Base-by-base conservation (phyloP, 1,140 invertebrate genomes). In the Ips nitidus region DNA sequence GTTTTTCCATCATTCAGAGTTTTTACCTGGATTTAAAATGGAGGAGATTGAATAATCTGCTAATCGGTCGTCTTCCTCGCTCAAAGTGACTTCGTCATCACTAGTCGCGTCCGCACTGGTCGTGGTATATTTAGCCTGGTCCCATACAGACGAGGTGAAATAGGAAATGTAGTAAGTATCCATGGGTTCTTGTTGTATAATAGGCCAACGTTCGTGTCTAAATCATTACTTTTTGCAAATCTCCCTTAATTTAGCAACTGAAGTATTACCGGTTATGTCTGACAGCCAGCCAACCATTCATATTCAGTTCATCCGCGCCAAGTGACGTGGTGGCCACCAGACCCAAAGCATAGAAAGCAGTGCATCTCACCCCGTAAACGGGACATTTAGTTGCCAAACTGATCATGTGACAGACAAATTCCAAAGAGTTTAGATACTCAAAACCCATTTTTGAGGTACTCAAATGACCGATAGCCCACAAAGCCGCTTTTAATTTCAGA, bases 401-500 rank as follows among this genome's bases (percentile, higher is more conserved):
- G 1, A 90, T 85, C 50, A 94, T 83, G 50, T 84, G 78, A 52
- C 83, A 82, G 40, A 93, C 77, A 36, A 90, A 81, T 61, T 85
- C 84, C 63, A 78, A 74, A 2, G 65, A 59, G 45, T 65, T 85
- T 8, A 97, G 81, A 71, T 91, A 87, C 42, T 89, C 84, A 7
- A 94, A 83, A 1, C 94, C 95, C 57, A 86, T 83, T 0, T 83
- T 79, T 36, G 92, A 92, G 0, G 89, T 90, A 2, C 91, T 92
- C 36, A 92, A 84, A 78, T 96, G 94, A 7, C 93, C 93, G 40
- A 95, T 80, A 4, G 91, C 90, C 95, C 96, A 98, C 0, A 98
- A 79, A 0, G 94, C 91, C 37, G 94, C 87, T 80, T 98, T 98
- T 8, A 97, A 79, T 63, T 90, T 86, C 1, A 91, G 79, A 41